These are phyloP conservation scores for Nomada lathburiana DNA, from an alignment of 2,888 invertebrate genomes.

Conservation along the genomic window DNA sequence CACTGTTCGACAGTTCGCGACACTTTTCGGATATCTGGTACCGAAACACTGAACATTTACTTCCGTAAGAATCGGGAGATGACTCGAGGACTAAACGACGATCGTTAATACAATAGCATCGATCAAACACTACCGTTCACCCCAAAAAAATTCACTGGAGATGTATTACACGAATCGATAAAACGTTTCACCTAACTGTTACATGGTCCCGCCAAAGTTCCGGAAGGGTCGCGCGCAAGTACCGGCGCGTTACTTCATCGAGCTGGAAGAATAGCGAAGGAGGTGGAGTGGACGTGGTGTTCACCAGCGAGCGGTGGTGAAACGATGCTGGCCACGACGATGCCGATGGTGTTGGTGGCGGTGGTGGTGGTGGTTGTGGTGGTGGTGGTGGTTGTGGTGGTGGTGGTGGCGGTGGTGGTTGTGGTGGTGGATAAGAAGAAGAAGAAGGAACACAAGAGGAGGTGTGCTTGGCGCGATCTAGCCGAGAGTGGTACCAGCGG, in stretches of 20 bases:
- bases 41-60: background rate
- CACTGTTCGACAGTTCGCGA: background rate
- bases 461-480: conserved; percentile 74
- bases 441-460: conserved; percentile 57
- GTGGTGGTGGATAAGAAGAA: conserved; percentile 25
- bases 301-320: conserved; percentile 39
- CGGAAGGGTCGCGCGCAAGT: conserved; percentile 7
- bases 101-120: too few species aligned
- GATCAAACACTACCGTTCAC: background rate
- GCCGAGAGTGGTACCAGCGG: conserved; percentile 72
- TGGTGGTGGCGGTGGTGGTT: conserved; percentile 17
- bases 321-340: conserved; percentile 36
- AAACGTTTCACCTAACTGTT: background rate
- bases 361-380: conserved; percentile 33
- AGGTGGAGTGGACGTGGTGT: conserved; percentile 43
- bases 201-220: background rate
- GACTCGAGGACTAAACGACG: background rate
- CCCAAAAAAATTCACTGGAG: conserved; percentile 2
- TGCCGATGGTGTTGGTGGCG: conserved; percentile 22
- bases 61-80: background rate
- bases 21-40: background rate
- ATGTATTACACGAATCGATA: background rate
- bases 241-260: conserved; percentile 55
- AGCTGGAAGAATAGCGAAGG: conserved; percentile 57
- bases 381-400: conserved; percentile 30